Percentiles rank a stretch among this genome's conserved stretches.
These are phyloP conservation scores for Dioctria rufipes DNA, from an alignment of 2,888 invertebrate species.

Conservation along the genomic window DNA sequence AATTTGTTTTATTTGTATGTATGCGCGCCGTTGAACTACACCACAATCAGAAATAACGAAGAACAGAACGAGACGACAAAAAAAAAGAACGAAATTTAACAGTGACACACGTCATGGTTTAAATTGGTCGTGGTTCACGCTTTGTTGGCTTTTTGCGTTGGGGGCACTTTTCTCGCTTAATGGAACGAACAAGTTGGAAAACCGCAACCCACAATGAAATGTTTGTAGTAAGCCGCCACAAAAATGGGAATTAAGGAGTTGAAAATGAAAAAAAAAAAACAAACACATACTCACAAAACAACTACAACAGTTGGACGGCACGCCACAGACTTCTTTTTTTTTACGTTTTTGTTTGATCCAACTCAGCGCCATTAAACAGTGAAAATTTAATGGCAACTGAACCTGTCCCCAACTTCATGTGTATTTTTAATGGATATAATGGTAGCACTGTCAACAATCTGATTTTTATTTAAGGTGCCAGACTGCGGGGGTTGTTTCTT, in stretches of 20 bases:
- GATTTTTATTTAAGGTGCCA: too few relatives aligned
- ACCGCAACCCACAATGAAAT: slow-evolving; percentile 61
- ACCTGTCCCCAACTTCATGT: background rate
- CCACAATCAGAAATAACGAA: too few relatives aligned
- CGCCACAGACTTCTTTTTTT: slow-evolving; percentile 14
- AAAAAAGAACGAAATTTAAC: slow-evolving; percentile 36
- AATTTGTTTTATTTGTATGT: slow-evolving; percentile 3
- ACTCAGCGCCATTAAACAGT: slow-evolving; percentile 40
- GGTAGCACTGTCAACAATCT: too few relatives aligned
- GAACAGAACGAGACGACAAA: background rate
- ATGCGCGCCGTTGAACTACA: too few relatives aligned
- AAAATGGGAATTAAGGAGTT: background rate
- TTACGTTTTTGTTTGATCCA: too few relatives aligned
- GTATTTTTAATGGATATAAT: background rate
- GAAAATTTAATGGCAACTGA: slow-evolving; percentile 12
- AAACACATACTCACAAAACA: background rate
- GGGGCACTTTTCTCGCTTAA: slow-evolving; percentile 52
- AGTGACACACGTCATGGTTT: slow-evolving; percentile 54
- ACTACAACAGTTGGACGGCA: slow-evolving; percentile 8
- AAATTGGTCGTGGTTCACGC: slow-evolving; percentile 58
- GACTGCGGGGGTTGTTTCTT: too few relatives aligned
- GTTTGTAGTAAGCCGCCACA: slow-evolving; percentile 58
- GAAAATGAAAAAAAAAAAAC: too few relatives aligned
- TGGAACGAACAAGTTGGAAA: slow-evolving; percentile 60
- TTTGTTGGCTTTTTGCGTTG: slow-evolving; percentile 58